These are phyloP conservation scores for Saguinus imperator DNA, from an alignment of 2,113 vertebrate species.

Conservation along the genomic window DNA sequence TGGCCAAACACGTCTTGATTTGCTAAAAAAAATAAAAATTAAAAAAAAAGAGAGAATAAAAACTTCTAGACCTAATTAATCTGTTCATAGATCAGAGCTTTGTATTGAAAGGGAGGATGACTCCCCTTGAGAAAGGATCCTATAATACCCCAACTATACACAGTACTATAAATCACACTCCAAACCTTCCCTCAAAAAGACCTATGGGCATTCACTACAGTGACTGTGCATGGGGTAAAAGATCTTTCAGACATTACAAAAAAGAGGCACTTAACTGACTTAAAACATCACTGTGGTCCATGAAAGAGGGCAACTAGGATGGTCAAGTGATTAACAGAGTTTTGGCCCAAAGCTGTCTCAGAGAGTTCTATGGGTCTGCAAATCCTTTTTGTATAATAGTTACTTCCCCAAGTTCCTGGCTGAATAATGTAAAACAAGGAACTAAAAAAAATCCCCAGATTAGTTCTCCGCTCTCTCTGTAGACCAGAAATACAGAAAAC, in stretches of 20 bases:
- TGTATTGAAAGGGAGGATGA: background rate
- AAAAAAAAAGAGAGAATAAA: background rate
- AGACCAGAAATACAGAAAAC: background rate
- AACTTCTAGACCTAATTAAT: background rate
- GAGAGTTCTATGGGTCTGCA: background rate
- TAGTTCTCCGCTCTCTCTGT: background rate
- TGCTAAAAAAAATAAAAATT: background rate
- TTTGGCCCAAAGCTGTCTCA: background rate
- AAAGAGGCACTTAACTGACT: background rate
- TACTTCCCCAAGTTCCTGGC: background rate
- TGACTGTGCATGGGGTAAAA: background rate
- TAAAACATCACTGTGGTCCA: background rate
- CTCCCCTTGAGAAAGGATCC: background rate
- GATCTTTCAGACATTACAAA: background rate
- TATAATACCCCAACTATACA: background rate
- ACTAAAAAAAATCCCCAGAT: background rate
- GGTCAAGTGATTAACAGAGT: background rate
- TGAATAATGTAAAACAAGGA: background rate
- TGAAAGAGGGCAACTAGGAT: background rate
- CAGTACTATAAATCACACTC: background rate
- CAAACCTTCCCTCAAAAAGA: background rate
- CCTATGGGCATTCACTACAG: background rate
- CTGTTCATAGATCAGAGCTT: background rate
- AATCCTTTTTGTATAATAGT: background rate
- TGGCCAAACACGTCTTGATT: background rate